These are phyloP conservation scores for Eilema sororculum DNA, from an alignment of 2,888 invertebrate genomes.

Conservation along the genomic window DNA sequence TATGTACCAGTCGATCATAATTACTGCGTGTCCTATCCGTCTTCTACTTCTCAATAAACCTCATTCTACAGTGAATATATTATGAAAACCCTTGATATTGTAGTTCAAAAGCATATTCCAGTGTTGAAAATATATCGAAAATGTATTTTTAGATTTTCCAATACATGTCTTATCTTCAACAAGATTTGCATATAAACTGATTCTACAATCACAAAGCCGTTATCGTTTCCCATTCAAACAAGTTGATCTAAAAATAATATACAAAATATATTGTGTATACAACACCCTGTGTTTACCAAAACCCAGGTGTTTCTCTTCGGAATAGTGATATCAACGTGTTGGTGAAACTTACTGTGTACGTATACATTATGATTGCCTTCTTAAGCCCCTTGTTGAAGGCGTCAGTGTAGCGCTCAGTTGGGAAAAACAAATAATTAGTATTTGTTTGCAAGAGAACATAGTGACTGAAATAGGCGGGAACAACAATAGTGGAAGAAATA, in stretches of 20 bases:
- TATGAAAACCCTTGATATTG: no score
- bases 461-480: neutral
- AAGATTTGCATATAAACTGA: constrained; percentile 3
- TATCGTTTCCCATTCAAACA: neutral
- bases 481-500: neutral
- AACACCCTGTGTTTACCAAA: constrained; percentile 18
- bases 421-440: neutral
- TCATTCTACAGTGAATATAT: no score
- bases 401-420: neutral
- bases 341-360: neutral
- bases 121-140: neutral
- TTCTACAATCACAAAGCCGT: neutral
- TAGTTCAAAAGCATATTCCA: neutral
- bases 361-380: constrained; percentile 4
- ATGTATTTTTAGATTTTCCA: constrained; percentile 1
- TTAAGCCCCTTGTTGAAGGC: neutral
- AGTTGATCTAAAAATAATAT: constrained; percentile 2
- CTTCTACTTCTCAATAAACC: no score
- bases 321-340: constrained; percentile 28
- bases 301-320: constrained; percentile 38
- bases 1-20: no score
- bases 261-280: neutral
- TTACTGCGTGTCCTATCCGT: no score
- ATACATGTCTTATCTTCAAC: neutral
- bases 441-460: neutral